A percentile compares a stretch with the other conserved stretches of the same genome.
Evolutionary conservation across 2,888 invertebrate species (phyloP).

Genomic region (Lycia hirtaria): DNA sequence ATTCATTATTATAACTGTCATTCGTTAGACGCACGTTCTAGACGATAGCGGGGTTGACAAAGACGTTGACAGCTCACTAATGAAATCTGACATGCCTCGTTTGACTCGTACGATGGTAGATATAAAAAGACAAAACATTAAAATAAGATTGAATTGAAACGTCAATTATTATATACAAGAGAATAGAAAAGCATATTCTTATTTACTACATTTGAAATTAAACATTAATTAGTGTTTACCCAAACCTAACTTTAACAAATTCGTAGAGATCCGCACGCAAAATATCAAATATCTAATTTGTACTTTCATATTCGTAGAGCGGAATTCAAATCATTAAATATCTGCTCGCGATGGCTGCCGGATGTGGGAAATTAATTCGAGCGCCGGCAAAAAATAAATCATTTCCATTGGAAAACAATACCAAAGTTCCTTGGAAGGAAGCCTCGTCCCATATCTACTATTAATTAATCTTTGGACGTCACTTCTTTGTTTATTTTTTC

Average conservation of each 20-base stretch:
- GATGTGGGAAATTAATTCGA: constrained; percentile 71
- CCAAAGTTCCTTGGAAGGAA: constrained; percentile 64
- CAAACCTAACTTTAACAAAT: constrained; percentile 3
- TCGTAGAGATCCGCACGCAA: constrained; percentile 26
- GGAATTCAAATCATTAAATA: constrained; percentile 60
- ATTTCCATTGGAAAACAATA: constrained; percentile 63
- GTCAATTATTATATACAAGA: not conserved
- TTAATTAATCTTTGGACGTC: constrained; percentile 24
- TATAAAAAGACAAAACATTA: constrained; percentile 25
- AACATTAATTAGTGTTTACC: not conserved
- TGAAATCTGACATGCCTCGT: constrained; percentile 59
- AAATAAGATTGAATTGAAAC: not conserved
- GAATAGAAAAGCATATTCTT: not conserved
- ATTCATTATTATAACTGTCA: constrained; percentile 51
- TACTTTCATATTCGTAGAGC: constrained; percentile 18
- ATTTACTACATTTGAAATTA: not conserved
- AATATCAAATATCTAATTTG: constrained; percentile 18
- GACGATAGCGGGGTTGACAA: constrained; percentile 45
- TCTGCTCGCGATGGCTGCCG: constrained; percentile 71
- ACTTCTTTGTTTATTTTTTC: not conserved
- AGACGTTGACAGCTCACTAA: constrained; percentile 65
- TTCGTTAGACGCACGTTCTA: constrained; percentile 43
- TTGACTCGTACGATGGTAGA: constrained; percentile 43
- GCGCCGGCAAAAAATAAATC: constrained; percentile 70
- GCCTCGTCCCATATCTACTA: constrained; percentile 45